Evolutionary conservation across 2,113 vertebrate genomes (phyloP), one percentile per base, ranked within the genome.

Genomic region (Dissostichus mawsoni): DNA sequence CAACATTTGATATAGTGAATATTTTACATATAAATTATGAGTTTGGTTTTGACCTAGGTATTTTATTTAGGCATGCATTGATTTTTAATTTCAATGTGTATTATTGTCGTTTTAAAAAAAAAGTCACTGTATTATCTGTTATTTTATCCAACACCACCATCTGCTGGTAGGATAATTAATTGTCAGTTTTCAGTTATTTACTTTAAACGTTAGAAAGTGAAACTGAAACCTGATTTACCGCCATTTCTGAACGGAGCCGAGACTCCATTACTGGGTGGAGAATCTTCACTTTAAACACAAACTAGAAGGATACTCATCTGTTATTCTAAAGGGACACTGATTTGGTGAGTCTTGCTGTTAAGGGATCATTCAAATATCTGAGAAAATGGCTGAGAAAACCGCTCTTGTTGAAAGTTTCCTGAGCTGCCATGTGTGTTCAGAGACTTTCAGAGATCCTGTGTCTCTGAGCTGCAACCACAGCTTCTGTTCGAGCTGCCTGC

Each of bases 361-460:
- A 47, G 52, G 8, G 18, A 66, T 5, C 7, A 51, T 29, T 51
- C 2, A 4, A 1, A 47, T 1, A 70, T 48, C 13, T 47, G 9
- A n/a, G 5, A 0, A 72, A 45, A 88, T 78, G 78, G 65, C 80
- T 11, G 64, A 81, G 2, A 86, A 57, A 65, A 8, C 0, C 0
- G 18, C 9, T 16, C 11, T 69, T 8, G 0, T 73, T 3, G 56
- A 83, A 53, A 4, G 11, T 47, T 88, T 0, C 59, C 45, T 89
- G 80, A 79, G 8, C 9, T 89, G 87, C 2, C n/a, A 62, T 0
- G 23, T 89, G 41, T 91, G 90, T 76, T 80, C 82, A 81, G 82
- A 87, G 75, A 89, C 69, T 0, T 89, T 86, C 64, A 87, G 63
- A 65, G 81, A 86, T 73, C 84, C 84, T 20, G 87, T 33, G 33